Evolutionary conservation across 2,888 invertebrate species (phyloP).

Genomic region (Eristalis intricaria): DNA sequence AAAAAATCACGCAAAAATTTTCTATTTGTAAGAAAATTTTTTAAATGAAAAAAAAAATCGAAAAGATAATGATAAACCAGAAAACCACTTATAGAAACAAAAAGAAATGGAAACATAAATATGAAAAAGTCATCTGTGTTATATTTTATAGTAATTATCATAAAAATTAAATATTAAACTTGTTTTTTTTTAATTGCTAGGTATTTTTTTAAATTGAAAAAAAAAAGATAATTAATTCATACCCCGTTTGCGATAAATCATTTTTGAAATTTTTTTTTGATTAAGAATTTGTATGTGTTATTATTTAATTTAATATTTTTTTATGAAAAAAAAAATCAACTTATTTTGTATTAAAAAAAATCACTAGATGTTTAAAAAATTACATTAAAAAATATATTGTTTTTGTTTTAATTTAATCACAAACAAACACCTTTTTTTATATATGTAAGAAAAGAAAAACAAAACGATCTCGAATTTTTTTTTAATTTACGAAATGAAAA

Average conservation of each 20-base stretch:
- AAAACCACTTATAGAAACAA: constrained; percentile 61
- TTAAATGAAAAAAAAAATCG: not conserved
- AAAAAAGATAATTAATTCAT: constrained; percentile 48
- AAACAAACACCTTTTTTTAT: constrained; percentile 56
- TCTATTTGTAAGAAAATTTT: constrained; percentile 51
- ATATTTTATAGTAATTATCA: constrained; percentile 78
- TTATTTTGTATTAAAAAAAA: constrained; percentile 58
- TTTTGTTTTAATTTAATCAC: constrained; percentile 68
- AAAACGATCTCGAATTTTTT: constrained; percentile 74
- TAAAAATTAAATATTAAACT: constrained; percentile 70
- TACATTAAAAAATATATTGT: constrained; percentile 51
- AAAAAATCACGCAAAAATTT: constrained; percentile 13
- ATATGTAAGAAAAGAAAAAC: constrained; percentile 43
- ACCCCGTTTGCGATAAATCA: constrained; percentile 61
- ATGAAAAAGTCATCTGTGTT: constrained; percentile 82
- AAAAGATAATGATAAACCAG: constrained; percentile 42
- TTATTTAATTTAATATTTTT: constrained; percentile 69
- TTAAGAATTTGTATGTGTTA: constrained; percentile 67
- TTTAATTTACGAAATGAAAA: constrained; percentile 62
- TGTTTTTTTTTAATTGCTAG: constrained; percentile 62
- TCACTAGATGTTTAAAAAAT: constrained; percentile 66
- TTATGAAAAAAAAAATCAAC: constrained; percentile 59
- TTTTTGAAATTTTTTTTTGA: constrained; percentile 59
- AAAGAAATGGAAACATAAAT: constrained; percentile 73
- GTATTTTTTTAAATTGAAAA: constrained; percentile 57